Evolutionary conservation across 2,113 vertebrate species (phyloP).

Genomic region (Sula dactylatra): DNA sequence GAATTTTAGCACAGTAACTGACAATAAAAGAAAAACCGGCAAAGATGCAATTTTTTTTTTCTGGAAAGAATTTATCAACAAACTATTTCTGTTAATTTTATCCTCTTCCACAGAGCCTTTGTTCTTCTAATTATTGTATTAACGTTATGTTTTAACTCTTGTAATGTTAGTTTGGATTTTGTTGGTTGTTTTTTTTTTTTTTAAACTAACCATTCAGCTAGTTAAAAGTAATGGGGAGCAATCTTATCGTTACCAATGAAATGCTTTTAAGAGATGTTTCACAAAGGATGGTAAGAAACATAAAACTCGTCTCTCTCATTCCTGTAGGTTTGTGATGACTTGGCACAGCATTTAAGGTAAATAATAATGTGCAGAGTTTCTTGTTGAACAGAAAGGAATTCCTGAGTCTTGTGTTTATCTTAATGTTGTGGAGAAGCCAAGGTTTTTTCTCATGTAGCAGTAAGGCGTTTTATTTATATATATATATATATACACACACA

Average conservation of each 20-base stretch:
- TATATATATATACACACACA: neutral
- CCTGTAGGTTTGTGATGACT: constrained; percentile 74
- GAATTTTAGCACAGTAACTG: neutral
- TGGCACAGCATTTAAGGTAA: constrained; percentile 81
- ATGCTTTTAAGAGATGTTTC: neutral
- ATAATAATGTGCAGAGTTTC: neutral
- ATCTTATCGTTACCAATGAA: neutral
- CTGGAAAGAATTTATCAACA: neutral
- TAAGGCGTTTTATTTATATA: neutral
- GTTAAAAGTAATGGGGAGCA: neutral
- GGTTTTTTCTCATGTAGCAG: neutral
- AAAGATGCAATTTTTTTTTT: neutral
- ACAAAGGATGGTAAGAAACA: neutral
- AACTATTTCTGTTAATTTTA: neutral
- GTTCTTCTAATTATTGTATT: neutral
- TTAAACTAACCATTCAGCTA: neutral
- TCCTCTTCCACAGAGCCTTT: neutral
- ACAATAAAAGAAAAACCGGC: neutral
- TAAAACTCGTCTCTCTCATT: neutral
- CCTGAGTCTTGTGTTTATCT: neutral
- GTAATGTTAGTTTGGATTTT: neutral
- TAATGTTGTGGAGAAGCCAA: neutral
- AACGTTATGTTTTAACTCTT: neutral
- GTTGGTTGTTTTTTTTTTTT: neutral
- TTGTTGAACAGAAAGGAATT: neutral